Conservation (phyloP, 2,888 invertebrate genomes). For the Phragmatobia fuliginosa region DNA sequence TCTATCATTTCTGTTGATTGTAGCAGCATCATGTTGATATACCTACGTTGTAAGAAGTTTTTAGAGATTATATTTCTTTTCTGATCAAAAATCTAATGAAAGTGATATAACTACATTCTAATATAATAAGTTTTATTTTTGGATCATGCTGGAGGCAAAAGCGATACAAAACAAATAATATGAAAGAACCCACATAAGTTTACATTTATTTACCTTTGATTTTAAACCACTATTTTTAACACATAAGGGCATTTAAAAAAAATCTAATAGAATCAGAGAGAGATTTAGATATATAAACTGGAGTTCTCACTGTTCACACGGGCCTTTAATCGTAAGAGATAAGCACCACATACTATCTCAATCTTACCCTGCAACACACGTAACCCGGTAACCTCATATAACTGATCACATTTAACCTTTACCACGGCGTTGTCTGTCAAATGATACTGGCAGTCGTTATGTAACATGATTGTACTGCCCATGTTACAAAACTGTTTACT, state of each 20-base stretch:
- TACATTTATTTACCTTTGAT: not conserved
- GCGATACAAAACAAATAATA: not conserved
- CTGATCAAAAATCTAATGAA: not conserved
- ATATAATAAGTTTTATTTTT: no score
- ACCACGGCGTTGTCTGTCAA: constrained; percentile 28
- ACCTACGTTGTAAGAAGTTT: not conserved
- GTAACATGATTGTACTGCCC: constrained; percentile 34
- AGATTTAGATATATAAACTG: no score
- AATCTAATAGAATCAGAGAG: no score
- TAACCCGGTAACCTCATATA: constrained; percentile 16
- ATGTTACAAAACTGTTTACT: constrained; percentile 31
- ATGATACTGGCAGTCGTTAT: constrained; percentile 31
- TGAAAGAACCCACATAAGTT: not conserved
- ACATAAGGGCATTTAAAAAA: no score
- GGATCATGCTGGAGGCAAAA: no score
- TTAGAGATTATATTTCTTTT: not conserved
- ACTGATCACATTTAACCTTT: constrained; percentile 33
- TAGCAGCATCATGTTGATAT: not conserved
- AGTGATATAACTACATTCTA: no score
- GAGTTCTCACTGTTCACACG: not conserved
- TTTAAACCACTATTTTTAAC: not conserved
- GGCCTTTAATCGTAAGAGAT: constrained; percentile 1
- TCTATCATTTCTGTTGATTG: not conserved
- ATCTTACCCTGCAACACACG: constrained; percentile 17
- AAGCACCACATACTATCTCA: constrained; percentile 8